Evolutionary conservation across 2,113 vertebrate genomes (phyloP), one percentile per base, ranked within the genome.

Genomic region (Paracanthobrama guichenoti): DNA sequence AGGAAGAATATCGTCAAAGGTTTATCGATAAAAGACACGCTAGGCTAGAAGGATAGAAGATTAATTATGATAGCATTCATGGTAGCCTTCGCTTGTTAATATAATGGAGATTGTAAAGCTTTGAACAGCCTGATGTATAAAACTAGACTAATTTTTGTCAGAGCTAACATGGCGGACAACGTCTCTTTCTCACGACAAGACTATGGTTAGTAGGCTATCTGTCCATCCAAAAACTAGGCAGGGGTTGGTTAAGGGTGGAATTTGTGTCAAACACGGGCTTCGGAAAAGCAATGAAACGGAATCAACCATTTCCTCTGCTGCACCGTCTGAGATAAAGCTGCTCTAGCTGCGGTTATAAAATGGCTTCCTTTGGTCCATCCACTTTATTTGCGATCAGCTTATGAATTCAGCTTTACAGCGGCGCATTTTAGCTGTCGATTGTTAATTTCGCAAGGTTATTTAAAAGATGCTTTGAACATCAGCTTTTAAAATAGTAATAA

Each of bases 261-360:
- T 57, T 5, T 50, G 26, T 14, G 31, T 80, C 48, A 55, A 35
- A 48, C 35, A 20, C 44, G 28, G 69, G 53, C 71, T 71, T 39
- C 50, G 22, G 20, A 73, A 71, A 82, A 60, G 64, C 74, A 26
- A 24, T 39, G 60, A 72, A 77, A 46, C 69, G 26, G 8, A 87
- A 79, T 81, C 88, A 82, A 88, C 91, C 91, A 92, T 91, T 93
- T 93, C 90, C 89, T 90, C 81, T 73, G 84, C 77, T 57, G 53
- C 28, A 86, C 64, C 72, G 44, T 87, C 86, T 76, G 75, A 84
- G 87, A 86, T 83, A 78, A 84, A 89, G 60, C 53, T 35, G 89
- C 89, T 88, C 80, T 88, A 79, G 66, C 75, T 67, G 74, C 79
- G 85, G 83, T 76, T 88, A 90, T 92, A 94, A 93, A 93, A 94